Evolutionary conservation across 2,888 invertebrate species (phyloP).

Genomic region (Epirrita christyi): DNA sequence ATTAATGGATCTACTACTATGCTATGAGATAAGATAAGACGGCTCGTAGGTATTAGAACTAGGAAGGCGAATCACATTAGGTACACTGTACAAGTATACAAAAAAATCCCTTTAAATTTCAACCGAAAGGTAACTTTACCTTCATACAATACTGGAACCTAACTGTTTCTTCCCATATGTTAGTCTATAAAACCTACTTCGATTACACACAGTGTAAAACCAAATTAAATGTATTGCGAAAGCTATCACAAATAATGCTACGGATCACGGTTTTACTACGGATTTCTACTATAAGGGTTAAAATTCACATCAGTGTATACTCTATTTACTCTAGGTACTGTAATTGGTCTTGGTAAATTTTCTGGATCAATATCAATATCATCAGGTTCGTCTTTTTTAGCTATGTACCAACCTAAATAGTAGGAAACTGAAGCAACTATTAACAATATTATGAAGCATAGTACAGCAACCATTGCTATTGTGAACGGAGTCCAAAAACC

Average conservation of each 20-base stretch:
- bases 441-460: constrained; percentile 40
- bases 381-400: constrained; percentile 23
- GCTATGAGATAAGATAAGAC: not conserved
- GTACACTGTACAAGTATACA: no score
- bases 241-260: not conserved
- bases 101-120: no score
- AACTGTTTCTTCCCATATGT: no score
- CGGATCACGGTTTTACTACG: no score
- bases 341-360: constrained; percentile 42
- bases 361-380: constrained; percentile 41
- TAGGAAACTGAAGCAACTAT: constrained; percentile 44
- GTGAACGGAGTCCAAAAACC: constrained; percentile 52
- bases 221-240: not conserved
- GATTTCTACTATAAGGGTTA: constrained; percentile 16
- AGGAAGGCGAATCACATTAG: not conserved
- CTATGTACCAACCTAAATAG: constrained; percentile 46
- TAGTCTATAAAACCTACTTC: not conserved
- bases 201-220: not conserved
- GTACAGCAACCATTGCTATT: constrained; percentile 48
- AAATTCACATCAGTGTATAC: constrained; percentile 35
- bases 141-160: no score
- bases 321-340: constrained; percentile 49
- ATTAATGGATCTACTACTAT: not conserved
- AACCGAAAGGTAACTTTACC: no score
- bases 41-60: not conserved